Evolutionary conservation across 2,113 vertebrate genomes (phyloP).

Genomic region (Albula glossodonta): DNA sequence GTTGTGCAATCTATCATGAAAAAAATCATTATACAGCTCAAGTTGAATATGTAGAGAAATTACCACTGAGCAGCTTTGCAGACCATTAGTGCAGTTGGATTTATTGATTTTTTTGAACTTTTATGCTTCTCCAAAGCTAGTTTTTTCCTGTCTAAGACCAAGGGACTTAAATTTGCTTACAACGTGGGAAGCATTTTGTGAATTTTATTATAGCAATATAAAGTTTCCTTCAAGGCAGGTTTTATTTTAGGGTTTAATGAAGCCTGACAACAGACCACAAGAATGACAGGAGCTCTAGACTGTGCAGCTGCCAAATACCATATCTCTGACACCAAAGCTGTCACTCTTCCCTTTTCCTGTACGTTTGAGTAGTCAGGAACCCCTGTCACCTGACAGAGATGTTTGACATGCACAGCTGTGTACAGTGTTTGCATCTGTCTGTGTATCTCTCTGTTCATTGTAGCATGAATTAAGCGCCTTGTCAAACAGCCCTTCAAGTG

Average conservation of each 20-base stretch:
- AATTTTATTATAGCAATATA: neutral
- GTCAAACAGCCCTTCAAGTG: neutral
- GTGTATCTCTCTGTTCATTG: neutral
- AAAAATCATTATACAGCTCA: neutral
- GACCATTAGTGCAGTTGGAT: neutral
- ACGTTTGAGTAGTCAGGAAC: neutral
- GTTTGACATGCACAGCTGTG: neutral
- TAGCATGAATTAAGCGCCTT: neutral
- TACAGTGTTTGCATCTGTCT: neutral
- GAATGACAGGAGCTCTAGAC: neutral
- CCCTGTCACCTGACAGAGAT: neutral
- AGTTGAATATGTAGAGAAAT: neutral
- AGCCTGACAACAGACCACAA: neutral
- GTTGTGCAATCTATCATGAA: neutral
- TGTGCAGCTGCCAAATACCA: neutral
- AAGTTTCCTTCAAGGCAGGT: neutral
- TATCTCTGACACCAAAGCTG: neutral
- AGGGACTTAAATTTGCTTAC: neutral
- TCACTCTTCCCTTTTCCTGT: neutral
- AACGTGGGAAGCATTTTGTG: neutral
- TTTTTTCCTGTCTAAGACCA: neutral
- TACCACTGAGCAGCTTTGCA: neutral
- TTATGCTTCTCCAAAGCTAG: neutral
- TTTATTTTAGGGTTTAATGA: neutral
- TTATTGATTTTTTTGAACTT: neutral